These are phyloP conservation scores for Rhinogobio ventralis DNA, from an alignment of 2,797 vertebrate species.

Conservation along the genomic window DNA sequence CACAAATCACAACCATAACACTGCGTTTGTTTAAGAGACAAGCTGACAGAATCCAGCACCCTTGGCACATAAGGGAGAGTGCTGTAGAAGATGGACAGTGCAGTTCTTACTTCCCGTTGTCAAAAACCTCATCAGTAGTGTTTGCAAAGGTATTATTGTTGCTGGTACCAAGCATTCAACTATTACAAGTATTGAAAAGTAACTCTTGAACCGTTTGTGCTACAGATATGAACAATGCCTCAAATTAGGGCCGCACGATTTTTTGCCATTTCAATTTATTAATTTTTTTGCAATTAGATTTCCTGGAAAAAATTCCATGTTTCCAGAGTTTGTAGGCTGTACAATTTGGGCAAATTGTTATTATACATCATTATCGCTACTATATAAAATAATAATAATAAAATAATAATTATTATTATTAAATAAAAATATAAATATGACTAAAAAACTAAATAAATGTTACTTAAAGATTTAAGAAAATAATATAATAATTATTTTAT, in stretches of 20 bases:
- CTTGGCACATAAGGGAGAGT: not conserved
- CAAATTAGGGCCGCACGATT: not conserved
- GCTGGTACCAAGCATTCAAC: not conserved
- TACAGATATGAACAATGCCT: not conserved
- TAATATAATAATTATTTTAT: too few relatives aligned
- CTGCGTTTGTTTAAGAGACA: constrained; percentile 28
- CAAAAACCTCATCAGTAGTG: not conserved
- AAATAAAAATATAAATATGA: not conserved
- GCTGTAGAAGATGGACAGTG: not conserved
- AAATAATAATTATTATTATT: not conserved
- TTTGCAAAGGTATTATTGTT: not conserved
- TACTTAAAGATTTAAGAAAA: not conserved
- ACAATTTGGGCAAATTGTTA: too few relatives aligned
- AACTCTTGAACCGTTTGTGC: not conserved
- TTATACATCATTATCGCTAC: too few relatives aligned
- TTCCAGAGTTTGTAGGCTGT: not conserved
- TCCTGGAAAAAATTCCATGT: too few relatives aligned
- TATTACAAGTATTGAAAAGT: not conserved
- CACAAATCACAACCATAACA: constrained; percentile 29
- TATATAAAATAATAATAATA: not conserved
- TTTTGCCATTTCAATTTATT: too few relatives aligned
- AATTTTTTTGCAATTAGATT: not conserved
- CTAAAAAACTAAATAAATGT: not conserved
- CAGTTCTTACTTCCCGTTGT: not conserved
- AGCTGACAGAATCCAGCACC: constrained; percentile 29